Percentiles rank a stretch among this genome's conserved stretches.
Conservation (phyloP, 2,113 vertebrate species). For the Psephotus haematonotus region DNA sequence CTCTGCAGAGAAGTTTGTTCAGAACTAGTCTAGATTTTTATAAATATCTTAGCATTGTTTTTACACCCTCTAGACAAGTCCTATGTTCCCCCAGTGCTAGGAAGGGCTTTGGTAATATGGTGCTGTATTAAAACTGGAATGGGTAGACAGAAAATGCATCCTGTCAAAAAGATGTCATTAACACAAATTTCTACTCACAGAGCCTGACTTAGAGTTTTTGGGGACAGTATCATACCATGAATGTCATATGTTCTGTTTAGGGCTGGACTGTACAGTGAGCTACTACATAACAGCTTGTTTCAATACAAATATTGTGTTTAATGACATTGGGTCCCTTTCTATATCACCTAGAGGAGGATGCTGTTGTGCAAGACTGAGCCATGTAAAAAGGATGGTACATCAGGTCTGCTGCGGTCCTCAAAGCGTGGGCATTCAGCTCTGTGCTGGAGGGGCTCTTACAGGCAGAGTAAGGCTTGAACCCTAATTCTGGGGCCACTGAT, state of each 20-base stretch:
- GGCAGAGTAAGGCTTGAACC: background rate
- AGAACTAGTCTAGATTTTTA: background rate
- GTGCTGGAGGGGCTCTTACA: background rate
- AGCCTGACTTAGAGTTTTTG: background rate
- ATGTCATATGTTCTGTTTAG: background rate
- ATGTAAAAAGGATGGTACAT: fast-evolving
- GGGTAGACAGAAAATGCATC: background rate
- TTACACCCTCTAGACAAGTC: background rate
- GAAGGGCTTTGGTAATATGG: background rate
- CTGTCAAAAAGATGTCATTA: no score
- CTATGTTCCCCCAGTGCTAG: background rate
- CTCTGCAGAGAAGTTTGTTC: background rate
- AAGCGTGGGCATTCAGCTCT: background rate
- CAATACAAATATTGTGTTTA: background rate
- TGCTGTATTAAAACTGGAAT: background rate
- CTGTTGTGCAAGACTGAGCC: background rate
- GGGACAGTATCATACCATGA: background rate
- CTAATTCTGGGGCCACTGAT: background rate
- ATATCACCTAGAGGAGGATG: background rate
- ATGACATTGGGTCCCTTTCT: background rate
- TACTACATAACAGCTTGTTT: background rate
- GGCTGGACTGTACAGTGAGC: background rate
- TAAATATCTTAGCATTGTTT: background rate
- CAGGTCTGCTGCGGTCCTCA: background rate
- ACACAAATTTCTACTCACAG: background rate